Base-by-base conservation (phyloP, 2,113 vertebrate species). In the Stegastes partitus region DNA sequence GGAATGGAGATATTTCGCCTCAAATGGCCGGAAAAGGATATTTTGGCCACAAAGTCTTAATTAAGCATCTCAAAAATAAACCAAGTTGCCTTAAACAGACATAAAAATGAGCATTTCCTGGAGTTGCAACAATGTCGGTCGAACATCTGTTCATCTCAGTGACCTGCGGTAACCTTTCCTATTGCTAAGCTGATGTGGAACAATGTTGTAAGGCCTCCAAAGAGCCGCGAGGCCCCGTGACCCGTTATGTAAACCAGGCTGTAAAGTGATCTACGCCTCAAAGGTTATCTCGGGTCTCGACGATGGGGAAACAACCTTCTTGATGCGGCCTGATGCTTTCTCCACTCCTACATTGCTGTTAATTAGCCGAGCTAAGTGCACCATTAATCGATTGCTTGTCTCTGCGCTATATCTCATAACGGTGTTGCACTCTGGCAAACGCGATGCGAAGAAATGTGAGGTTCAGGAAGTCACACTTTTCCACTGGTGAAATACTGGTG, bases 371-470 rank as follows among this genome's bases (percentile, higher is more conserved):
- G 90, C 91, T 94, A 91, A 94, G 94, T 93, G 91, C 92, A 91
- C 92, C 93, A 94, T 94, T 94, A 93, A 94, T 94, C 93, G 93
- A 94, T 93, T 87, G 90, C 85, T 82, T 89, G 90, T 93, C 93
- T 87, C 81, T n/a, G 56, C 31, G 86, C 85, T 89, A 89, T 92
- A 92, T 91, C 91, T 94, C 93, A 94, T 93, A 94, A 89, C 86
- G 62, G 72, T 51, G 79, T 77, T 81, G 75, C 86, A 57, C 81
- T 87, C 81, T 66, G 66, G 76, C 81, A 84, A n/a, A 86, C 63
- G 64, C 55, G 26, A n/a, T 72, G 68, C 39, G 22, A 87, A 85
- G 90, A 93, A 93, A 92, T 89, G 92, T 59, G 81, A 93, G 86
- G 90, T 85, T 80, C 78, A 80, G 77, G 71, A 88, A 89, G 88